A percentile compares a stretch with the other conserved stretches of the same genome.
Evolutionary conservation across 2,113 vertebrate genomes (phyloP).

Genomic region (Asarcornis scutulata): DNA sequence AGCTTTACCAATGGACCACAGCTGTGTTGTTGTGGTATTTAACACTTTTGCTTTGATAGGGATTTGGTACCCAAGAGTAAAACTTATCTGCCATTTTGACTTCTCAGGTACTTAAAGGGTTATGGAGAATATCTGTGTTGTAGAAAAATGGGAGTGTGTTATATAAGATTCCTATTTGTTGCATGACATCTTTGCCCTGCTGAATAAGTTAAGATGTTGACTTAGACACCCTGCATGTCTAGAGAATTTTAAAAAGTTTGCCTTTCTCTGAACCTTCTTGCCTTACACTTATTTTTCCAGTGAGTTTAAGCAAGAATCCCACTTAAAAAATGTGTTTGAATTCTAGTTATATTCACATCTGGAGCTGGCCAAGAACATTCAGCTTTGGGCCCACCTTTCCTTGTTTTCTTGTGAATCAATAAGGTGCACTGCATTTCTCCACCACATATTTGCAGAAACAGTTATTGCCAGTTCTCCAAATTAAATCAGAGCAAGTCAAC

Average conservation of each 20-base stretch:
- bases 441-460: fast-evolving
- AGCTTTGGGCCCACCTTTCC: not conserved
- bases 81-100: not conserved
- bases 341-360: not conserved
- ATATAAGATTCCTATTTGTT: not conserved
- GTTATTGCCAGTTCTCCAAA: not conserved
- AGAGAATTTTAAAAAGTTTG: not conserved
- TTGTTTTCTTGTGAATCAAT: not conserved
- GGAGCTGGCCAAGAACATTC: not conserved
- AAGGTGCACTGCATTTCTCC: not conserved
- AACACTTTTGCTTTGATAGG: not conserved
- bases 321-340: not conserved
- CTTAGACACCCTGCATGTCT: not conserved
- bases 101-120: not conserved
- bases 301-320: not conserved
- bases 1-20: not conserved
- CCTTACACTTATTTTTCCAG: not conserved
- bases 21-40: not conserved
- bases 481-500: not conserved
- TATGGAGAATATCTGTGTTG: not conserved
- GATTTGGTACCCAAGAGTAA: not conserved
- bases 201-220: not conserved
- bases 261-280: not conserved
- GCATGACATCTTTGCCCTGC: not conserved
- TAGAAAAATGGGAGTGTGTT: not conserved